A percentile compares a stretch with the other conserved stretches of the same genome.
phyloP scores from a whole-genome alignment of 2,888 invertebrate genomes.

The Pyrrhosoma nymphula region DNA sequence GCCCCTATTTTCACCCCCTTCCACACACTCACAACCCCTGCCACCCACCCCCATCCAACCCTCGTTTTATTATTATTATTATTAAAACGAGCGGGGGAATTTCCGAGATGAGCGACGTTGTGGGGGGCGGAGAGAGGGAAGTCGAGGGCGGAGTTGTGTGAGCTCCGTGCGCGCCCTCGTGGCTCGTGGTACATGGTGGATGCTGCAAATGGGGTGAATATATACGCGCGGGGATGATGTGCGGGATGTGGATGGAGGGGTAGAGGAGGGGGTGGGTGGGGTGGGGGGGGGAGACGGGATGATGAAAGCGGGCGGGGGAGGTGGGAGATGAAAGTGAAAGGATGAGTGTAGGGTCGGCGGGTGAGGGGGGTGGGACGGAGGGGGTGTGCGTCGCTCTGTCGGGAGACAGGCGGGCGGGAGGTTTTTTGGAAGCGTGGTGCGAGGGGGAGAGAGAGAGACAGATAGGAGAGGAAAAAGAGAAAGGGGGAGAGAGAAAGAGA shows the following conservation, averaged over 20 bases:
- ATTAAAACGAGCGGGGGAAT: conserved; percentile 32
- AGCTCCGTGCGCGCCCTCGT: background rate
- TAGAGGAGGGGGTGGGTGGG: background rate
- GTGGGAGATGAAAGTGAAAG: background rate
- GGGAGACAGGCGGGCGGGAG: conserved; percentile 2
- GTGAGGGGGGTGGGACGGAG: background rate
- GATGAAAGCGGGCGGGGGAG: background rate
- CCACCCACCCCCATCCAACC: background rate
- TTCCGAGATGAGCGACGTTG: background rate
- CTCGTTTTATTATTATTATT: background rate
- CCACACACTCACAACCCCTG: background rate
- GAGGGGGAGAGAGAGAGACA: background rate
- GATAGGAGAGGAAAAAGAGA: background rate
- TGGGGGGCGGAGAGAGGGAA: background rate
- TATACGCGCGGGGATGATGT: background rate
- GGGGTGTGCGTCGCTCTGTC: background rate
- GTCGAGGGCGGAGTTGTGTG: background rate
- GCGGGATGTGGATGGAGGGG: background rate
- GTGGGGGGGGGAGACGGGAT: background rate
- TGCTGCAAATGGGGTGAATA: conserved; percentile 32
- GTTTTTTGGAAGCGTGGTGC: background rate
- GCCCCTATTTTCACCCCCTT: background rate
- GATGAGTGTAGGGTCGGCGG: too few species aligned
- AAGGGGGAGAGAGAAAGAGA: background rate
- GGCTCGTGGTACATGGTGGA: conserved; percentile 32